Base-by-base conservation (phyloP, 2,888 invertebrate genomes). In the Callyntrura guangdongensis region DNA sequence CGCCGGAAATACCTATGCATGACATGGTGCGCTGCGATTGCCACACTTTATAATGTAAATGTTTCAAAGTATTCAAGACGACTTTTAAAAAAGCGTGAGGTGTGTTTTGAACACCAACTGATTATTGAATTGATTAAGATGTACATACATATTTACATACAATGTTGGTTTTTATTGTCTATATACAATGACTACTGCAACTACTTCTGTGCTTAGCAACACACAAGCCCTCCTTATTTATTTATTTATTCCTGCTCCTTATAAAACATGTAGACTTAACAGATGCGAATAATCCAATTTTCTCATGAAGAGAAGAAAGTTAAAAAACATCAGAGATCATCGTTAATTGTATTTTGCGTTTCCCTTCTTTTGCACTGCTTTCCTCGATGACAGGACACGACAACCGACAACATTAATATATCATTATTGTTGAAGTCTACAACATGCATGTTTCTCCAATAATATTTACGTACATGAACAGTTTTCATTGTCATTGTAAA, bases 101-200 rank as follows among this genome's bases (percentile, higher is more conserved):
- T 79, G 20, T 79, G 17, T 56, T 77, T 27, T 79, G 27, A 17
- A 56, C 56, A 17, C n/a, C 53, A 79, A 79, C 56, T 79, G 79
- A 79, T 79, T 25, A 25, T 14, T 4, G 53, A 25, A 56, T 56
- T 56, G 56, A 79, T 56, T 25, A 56, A 25, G 25, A 56, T 17
- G 56, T 56, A 53, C 56, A 56, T 79, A 79, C 5, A 56, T 25
- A 79, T 27, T 27, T 56, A 53, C 56, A 56, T 79, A 79, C 11
- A 56, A 79, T 79, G 79, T 79, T 56, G 79, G 27, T 79, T 74
- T 53, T 79, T 45, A 74, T 74, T 74, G 72, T 20, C 20, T 45
- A 20, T 45, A 20, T 47, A 20, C 3, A 56, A 49, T 36, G 64
- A 12, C 27, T 64, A 64, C 27, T 64, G 25, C 27, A 27, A 27